Evolutionary conservation across 2,888 invertebrate species (phyloP), one percentile per base, ranked within the genome.

Genomic region (Heterodera filipjevi): DNA sequence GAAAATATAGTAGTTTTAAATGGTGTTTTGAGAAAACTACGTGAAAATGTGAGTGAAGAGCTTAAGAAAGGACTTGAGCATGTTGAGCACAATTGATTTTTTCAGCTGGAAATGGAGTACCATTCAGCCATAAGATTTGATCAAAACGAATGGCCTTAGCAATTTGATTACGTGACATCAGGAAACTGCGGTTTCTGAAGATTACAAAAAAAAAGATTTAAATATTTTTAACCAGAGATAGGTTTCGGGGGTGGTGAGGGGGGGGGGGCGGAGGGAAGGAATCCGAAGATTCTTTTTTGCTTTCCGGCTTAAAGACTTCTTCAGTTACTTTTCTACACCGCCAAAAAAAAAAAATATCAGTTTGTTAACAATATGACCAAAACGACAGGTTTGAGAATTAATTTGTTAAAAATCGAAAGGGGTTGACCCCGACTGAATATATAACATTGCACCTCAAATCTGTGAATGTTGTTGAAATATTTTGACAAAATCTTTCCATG

Each of bases 51-150:
- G 44, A 19, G 70, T 33, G 33, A 77, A 70, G 2, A 77, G 39
- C n/a, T 39, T 77, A 3, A 49, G 35, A 3, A 77, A 71, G 71
- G 71, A 71, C 27, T 77, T 64, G 22, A 77, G 53, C 30, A 70
- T 27, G 33, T 77, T 77, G 19, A 30, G 16, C 46, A 46, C 27
- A n/a, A 77, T 35, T 27, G 46, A 3, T 19, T 22, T 33, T 32
- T 77, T 77, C 32, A 77, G 53, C 32, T 27, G 22, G 35, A 71
- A 71, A 33, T 44, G 71, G 12, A 71, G 30, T 10, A n/a, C 53
- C 49, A 6, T 49, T 32, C n/a, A 77, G 35, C 77, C 77, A 77
- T 1, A 30, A 14, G 10, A 77, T 77, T 46, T 30, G 32, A 70
- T 53, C 44, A 30, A 77, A 35, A 6, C 46, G 44, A 49, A 77